Conservation (phyloP, 2,113 vertebrate genomes). For the Lagopus muta region DNA sequence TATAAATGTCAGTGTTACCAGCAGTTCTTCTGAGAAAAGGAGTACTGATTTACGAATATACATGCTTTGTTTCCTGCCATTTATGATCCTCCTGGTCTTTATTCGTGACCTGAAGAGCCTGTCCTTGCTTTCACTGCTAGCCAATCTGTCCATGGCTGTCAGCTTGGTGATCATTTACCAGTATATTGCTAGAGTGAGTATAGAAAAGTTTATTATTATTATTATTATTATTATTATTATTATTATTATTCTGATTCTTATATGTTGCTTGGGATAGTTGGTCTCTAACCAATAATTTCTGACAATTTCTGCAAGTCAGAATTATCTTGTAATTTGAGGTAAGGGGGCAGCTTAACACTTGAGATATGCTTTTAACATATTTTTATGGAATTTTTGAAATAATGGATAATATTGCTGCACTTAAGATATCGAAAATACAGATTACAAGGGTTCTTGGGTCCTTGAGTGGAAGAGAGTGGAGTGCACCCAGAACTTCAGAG, state of each 20-base stretch:
- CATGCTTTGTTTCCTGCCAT: slow-evolving; percentile 86
- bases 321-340: not conserved
- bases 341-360: not conserved
- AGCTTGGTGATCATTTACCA: slow-evolving; percentile 89
- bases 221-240: not conserved
- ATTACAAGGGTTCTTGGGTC: not conserved
- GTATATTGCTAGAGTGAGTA: slow-evolving; percentile 82
- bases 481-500: not conserved
- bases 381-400: not conserved
- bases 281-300: not conserved
- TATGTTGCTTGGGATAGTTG: not conserved
- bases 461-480: not conserved
- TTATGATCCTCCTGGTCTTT: slow-evolving; percentile 85
- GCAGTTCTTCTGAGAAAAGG: slow-evolving; percentile 56
- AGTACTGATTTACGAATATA: slow-evolving; percentile 85
- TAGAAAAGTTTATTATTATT: not conserved
- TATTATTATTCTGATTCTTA: not conserved
- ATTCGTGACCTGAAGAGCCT: slow-evolving; percentile 86
- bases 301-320: not conserved
- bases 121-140: slow-evolving; percentile 83
- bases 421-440: not conserved
- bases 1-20: slow-evolving; percentile 55
- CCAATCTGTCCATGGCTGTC: slow-evolving; percentile 87
- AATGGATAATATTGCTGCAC: not conserved
- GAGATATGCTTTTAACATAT: not conserved